phyloP scores from a whole-genome alignment of 2,888 invertebrate species.

The Xylophagus ater region DNA sequence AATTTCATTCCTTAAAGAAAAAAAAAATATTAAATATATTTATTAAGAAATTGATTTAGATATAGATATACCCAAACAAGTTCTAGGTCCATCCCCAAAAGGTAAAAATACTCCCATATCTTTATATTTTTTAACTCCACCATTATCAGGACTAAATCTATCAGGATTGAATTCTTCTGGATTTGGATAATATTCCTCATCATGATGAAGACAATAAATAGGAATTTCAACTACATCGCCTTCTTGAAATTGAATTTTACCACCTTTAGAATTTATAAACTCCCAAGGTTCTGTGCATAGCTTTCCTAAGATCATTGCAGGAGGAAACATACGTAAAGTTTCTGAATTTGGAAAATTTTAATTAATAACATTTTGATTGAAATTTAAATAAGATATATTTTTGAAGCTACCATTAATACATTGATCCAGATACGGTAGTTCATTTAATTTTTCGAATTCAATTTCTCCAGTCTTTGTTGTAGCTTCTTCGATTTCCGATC shows the following conservation, averaged over 20 bases:
- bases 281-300: slow-evolving; percentile 23
- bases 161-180: slow-evolving; percentile 44
- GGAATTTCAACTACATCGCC: slow-evolving; percentile 21
- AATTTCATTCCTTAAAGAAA: slow-evolving; percentile 32
- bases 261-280: slow-evolving; percentile 19
- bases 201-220: slow-evolving; percentile 34
- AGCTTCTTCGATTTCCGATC: slow-evolving; percentile 23
- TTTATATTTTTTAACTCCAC: slow-evolving; percentile 22
- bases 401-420: slow-evolving; percentile 22
- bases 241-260: slow-evolving; percentile 14
- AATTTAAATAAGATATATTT: background rate
- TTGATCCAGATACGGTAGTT: slow-evolving; percentile 28
- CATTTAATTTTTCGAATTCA: slow-evolving; percentile 22
- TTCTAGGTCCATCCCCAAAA: slow-evolving; percentile 37
- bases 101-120: slow-evolving; percentile 30
- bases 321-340: slow-evolving; percentile 27
- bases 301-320: slow-evolving; percentile 21
- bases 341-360: slow-evolving; percentile 21
- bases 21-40: background rate
- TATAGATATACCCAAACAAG: slow-evolving; percentile 29
- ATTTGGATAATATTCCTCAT: slow-evolving; percentile 40
- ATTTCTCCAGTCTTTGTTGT: slow-evolving; percentile 19
- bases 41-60: too few species aligned
- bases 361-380: background rate
- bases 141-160: slow-evolving; percentile 36